phyloP scores from a whole-genome alignment of 64 coral and sea anemone genomes.

The Dendrophyllia cribrosa region DNA sequence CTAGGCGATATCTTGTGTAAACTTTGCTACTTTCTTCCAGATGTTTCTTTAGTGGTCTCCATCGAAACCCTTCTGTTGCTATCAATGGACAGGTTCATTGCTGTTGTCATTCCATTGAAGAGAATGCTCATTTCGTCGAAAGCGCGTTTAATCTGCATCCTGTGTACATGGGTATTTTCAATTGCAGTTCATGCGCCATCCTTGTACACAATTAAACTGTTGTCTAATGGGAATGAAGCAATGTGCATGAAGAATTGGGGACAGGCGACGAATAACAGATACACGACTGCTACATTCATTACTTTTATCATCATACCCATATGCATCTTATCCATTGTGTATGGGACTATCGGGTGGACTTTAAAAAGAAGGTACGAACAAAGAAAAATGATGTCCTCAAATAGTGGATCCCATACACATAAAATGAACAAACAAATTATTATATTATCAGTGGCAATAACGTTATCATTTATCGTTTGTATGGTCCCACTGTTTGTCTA shows the following conservation, averaged over 20 bases:
- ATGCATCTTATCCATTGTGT: not conserved
- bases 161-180: constrained; percentile 2
- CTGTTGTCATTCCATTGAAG: constrained; percentile 25
- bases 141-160: not conserved
- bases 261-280: not conserved
- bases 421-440: not conserved
- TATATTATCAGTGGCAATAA: not conserved
- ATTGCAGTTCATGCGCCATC: not conserved
- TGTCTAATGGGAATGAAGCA: not conserved
- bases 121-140: not conserved
- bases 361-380: not conserved
- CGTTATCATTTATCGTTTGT: not conserved
- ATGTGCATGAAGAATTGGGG: not conserved
- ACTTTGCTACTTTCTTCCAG: constrained; percentile 5
- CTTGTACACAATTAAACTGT: not conserved
- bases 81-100: constrained; percentile 26
- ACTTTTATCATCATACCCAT: not conserved
- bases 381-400: not conserved
- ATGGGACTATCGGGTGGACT: not conserved
- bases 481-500: not conserved
- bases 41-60: constrained; percentile 36
- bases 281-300: not conserved
- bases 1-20: constrained; percentile 30
- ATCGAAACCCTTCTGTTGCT: constrained; percentile 18
- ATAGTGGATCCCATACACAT: too few relatives aligned